Evolutionary conservation across 2,797 vertebrate species (phyloP).

Genomic region (Salmo trutta): DNA sequence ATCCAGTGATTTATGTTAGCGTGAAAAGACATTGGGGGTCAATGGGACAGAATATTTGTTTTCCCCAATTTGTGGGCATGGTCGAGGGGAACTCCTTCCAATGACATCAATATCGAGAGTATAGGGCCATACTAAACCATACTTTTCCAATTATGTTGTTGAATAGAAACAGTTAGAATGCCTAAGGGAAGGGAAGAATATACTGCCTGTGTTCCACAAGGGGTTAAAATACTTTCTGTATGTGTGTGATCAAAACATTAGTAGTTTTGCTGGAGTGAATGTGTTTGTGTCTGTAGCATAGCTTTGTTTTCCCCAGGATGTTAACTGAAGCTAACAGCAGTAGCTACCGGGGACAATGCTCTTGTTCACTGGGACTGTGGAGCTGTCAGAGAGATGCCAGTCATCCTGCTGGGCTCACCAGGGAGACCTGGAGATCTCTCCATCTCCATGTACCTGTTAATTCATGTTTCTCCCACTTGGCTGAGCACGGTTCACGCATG

Average conservation of each 20-base stretch:
- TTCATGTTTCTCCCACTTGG: constrained; percentile 45
- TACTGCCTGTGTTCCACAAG: no score
- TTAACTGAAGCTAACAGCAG: no score
- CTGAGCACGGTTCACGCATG: constrained; percentile 40
- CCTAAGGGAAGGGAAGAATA: no score
- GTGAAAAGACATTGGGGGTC: no score
- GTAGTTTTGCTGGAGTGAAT: neutral
- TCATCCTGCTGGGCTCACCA: constrained; percentile 34
- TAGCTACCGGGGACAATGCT: neutral
- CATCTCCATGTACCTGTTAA: constrained; percentile 57
- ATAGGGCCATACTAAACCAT: no score
- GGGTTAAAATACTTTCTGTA: neutral
- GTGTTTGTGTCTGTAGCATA: neutral
- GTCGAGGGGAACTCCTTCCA: no score
- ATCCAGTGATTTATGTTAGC: no score
- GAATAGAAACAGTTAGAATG: no score
- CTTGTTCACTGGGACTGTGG: constrained; percentile 9
- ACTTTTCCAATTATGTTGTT: no score
- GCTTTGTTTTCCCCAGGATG: neutral
- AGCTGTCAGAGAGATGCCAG: constrained; percentile 40
- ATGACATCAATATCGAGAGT: no score
- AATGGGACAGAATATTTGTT: no score
- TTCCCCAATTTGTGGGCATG: no score
- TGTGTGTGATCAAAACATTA: neutral
- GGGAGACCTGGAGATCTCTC: constrained; percentile 20